Conservation (phyloP, 2,888 invertebrate species). For the Troides aeacus region DNA sequence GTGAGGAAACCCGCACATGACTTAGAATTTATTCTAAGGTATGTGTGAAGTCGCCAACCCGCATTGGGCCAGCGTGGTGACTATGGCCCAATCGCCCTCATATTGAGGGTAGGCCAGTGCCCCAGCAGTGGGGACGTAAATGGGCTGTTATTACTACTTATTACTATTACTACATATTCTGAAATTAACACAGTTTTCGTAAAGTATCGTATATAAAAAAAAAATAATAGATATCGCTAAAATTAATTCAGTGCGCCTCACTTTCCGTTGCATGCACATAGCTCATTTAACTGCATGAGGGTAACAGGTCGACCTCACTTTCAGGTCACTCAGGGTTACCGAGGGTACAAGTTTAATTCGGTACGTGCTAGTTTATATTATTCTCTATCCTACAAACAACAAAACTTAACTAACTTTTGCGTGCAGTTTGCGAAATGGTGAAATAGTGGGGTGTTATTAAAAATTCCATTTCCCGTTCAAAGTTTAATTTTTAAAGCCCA, state of each 20-base stretch:
- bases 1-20: no score
- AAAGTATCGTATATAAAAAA: slow-evolving; percentile 25
- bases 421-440: slow-evolving; percentile 13
- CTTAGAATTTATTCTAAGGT: no score
- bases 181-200: background rate
- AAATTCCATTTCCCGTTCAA: slow-evolving; percentile 15
- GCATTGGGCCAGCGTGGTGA: no score
- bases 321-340: slow-evolving; percentile 50
- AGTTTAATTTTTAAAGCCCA: background rate
- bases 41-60: no score
- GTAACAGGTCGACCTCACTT: slow-evolving; percentile 64
- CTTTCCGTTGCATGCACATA: slow-evolving; percentile 58
- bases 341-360: slow-evolving; percentile 26
- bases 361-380: slow-evolving; percentile 24
- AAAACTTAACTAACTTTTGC: slow-evolving; percentile 15
- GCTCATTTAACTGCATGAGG: slow-evolving; percentile 55
- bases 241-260: slow-evolving; percentile 52
- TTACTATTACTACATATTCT: no score
- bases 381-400: slow-evolving; percentile 20
- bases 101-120: no score
- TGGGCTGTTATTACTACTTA: no score
- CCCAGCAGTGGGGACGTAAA: no score
- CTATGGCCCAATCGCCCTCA: no score
- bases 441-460: slow-evolving; percentile 17
- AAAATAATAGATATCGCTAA: slow-evolving; percentile 44